phyloP scores from a whole-genome alignment of 2,888 invertebrate genomes.

The Emmelina monodactyla region DNA sequence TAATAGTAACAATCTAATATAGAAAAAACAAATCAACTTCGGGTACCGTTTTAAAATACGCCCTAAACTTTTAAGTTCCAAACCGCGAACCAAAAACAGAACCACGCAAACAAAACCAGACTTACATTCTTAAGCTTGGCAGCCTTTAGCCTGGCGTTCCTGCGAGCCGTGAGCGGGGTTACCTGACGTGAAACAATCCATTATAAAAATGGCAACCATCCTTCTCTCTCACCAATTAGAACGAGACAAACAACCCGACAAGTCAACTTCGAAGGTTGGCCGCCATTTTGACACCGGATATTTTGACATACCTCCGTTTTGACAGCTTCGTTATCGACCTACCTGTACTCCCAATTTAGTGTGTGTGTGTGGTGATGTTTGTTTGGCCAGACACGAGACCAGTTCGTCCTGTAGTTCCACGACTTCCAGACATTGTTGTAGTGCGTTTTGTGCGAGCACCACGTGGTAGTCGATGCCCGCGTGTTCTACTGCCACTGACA shows the following conservation, averaged over 20 bases:
- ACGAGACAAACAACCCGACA: too few species aligned
- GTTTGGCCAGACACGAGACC: slow-evolving; percentile 88
- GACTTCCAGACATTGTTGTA: slow-evolving; percentile 90
- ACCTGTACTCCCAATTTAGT: slow-evolving; percentile 85
- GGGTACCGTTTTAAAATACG: too few species aligned
- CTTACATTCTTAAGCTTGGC: slow-evolving; percentile 60
- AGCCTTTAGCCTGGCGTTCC: slow-evolving; percentile 28
- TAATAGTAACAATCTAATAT: too few species aligned
- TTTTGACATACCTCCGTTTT: slow-evolving; percentile 25
- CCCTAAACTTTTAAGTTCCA: too few species aligned
- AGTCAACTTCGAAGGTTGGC: too few species aligned
- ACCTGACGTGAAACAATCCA: too few species aligned
- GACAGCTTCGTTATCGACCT: too few species aligned
- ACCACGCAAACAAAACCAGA: slow-evolving; percentile 18
- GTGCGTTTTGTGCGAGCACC: slow-evolving; percentile 93
- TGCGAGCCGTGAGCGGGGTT: slow-evolving; percentile 20
- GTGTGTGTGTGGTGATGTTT: slow-evolving; percentile 88
- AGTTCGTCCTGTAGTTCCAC: slow-evolving; percentile 93
- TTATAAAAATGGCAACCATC: too few species aligned
- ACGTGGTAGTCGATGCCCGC: slow-evolving; percentile 98
- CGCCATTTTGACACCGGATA: too few species aligned
- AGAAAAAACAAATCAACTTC: too few species aligned
- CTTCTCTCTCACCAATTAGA: too few species aligned
- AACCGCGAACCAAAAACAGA: too few species aligned
- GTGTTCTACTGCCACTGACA: slow-evolving; percentile 94